Conservation (phyloP, 2,113 vertebrate genomes). For the Erpornis zantholeuca region DNA sequence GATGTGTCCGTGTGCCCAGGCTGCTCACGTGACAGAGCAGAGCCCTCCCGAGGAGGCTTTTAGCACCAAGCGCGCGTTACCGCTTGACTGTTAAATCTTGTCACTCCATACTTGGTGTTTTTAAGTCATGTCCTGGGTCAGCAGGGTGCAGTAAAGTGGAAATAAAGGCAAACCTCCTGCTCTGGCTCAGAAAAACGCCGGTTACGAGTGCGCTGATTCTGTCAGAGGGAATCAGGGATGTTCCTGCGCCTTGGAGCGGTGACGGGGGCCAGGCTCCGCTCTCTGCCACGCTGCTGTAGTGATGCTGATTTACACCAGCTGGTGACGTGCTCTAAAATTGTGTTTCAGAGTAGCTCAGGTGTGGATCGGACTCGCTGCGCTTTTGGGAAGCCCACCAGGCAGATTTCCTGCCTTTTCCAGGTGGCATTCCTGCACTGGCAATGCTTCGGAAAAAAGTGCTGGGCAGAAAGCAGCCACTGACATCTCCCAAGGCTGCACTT, state of each 20-base stretch:
- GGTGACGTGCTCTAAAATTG: neutral
- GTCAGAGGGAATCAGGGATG: constrained; percentile 53
- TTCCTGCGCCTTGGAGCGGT: neutral
- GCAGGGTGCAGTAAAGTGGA: constrained; percentile 41
- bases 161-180: constrained; percentile 43
- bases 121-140: neutral
- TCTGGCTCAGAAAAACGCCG: neutral
- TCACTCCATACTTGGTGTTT: neutral
- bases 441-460: neutral
- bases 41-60: neutral
- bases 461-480: neutral
- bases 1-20: neutral
- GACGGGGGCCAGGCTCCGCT: neutral
- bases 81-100: neutral
- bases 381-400: neutral
- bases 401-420: neutral
- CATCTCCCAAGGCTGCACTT: neutral
- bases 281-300: neutral
- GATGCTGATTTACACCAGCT: constrained; percentile 6
- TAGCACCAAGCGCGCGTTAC: rapidly evolving
- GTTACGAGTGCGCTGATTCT: constrained; percentile 29
- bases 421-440: neutral
- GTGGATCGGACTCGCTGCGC: rapidly evolving
- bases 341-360: rapidly evolving
- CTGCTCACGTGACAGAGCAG: neutral